Evolutionary conservation across 2,113 vertebrate species (phyloP), one percentile per base, ranked within the genome.

Genomic region (Callionymus lyra): DNA sequence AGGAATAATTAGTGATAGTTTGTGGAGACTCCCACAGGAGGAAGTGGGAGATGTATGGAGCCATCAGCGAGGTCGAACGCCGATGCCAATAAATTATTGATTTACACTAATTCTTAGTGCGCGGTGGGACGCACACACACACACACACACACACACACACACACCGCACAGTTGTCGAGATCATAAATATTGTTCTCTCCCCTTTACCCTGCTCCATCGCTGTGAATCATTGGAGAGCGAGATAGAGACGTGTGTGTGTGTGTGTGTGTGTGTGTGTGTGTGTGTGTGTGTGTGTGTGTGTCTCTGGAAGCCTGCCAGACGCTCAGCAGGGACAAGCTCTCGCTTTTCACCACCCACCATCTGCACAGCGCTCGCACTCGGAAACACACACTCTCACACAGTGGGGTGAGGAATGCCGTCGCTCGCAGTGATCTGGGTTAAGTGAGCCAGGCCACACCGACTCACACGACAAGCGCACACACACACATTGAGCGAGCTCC

Each of bases 21-120:
- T 35, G 32, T 6, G 11, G 12, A 9, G 44, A 45, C 44, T 45
- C 41, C 31, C 12, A 10, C 12, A n/a, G 19, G 47, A 38, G 31
- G 19, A 41, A 38, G 46, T 34, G 39, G 16, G 51, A 69, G 54
- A 65, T 51, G 43, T 73, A 70, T 68, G 33, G 56, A 70, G 53
- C 65, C 56, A 52, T 71, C 67, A 70, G 50, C 35, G 55, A 69
- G 65, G 65, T 72, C 42, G 51, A 74, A 70, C 5, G 33, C 16
- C 14, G 32, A 37, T 63, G 70, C 75, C 75, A 63, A 66, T 68
- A 31, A 72, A 63, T 72, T 70, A 78, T 70, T 73, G 69, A 73
- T 70, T 35, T 2, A 17, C 53, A 46, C 50, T 72, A 70, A 70
- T 62, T 78, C 68, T 65, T 56, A 21, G 8, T 38, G 37, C 53